Conservation (phyloP, 2,113 vertebrate genomes). For the Lanius collurio region DNA sequence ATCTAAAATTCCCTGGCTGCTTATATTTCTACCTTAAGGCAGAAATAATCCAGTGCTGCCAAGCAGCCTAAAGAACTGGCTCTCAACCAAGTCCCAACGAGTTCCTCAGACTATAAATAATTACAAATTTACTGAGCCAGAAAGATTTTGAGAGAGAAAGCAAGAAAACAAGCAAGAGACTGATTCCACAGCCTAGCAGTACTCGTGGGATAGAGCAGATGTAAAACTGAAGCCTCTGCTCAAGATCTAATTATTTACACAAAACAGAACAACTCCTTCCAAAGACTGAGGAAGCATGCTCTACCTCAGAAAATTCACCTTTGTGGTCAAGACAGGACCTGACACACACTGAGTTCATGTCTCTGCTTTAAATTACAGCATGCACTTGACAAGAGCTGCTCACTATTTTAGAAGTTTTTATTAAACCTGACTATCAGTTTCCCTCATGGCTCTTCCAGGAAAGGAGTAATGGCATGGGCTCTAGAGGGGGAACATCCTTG, state of each 20-base stretch:
- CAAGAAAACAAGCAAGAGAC: constrained; percentile 12
- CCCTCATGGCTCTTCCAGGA: not conserved
- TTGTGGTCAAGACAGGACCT: not conserved
- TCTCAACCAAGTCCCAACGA: not conserved
- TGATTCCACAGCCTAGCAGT: not conserved
- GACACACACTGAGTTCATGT: not conserved
- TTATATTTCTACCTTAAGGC: constrained; percentile 7
- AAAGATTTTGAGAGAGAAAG: not conserved
- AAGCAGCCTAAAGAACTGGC: constrained; percentile 34
- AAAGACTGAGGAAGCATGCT: not conserved
- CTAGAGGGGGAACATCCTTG: not conserved
- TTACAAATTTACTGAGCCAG: constrained; percentile 25
- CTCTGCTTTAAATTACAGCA: not conserved
- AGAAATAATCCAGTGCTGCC: constrained; percentile 3
- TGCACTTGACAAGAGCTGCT: not conserved
- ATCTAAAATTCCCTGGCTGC: not conserved
- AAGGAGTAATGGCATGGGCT: not conserved
- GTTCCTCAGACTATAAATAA: constrained; percentile 43
- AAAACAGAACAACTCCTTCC: not conserved
- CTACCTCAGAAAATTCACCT: not conserved
- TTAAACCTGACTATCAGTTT: not conserved
- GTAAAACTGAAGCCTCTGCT: not conserved
- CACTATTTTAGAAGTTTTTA: not conserved
- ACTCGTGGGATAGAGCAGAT: not conserved
- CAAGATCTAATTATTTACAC: constrained; percentile 29